Base-by-base conservation (phyloP, 1,140 invertebrate species). In the Pollicipes pollicipes region DNA sequence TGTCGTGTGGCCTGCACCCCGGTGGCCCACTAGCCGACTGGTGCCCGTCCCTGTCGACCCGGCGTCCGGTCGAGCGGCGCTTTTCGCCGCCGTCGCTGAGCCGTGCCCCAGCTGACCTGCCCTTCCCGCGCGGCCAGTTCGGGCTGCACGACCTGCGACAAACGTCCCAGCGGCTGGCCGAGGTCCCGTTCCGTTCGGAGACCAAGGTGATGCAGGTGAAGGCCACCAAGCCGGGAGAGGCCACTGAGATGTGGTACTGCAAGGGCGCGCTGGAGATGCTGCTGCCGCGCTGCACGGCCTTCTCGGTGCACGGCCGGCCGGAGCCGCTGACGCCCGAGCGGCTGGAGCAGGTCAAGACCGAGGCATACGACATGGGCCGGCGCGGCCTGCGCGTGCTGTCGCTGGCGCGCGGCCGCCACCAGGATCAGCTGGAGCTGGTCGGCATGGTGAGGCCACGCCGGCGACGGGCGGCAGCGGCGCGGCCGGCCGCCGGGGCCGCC, bases 201-300 rank as follows among this genome's bases (percentile, higher is more conserved):
- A 93, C 93, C 72, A 99, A 99, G 82, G 93, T 94, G 85, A 99
- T 99, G 97, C 90, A 90, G n/a, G 95, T 99, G 21, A 93, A 91
- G 81, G 63, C 86, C 87, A 0, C 91, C 90, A 79, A 90, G 90
- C 79, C 83, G 83, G 64, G 84, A 88, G 75, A 85, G 45, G 8
- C 45, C 45, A 58, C 45, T 24, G 45, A 58, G 45, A 10, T 58
- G 45, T 66, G 64, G 64, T 66, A 66, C 64, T 66, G 64, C 64
- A 99, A 99, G 82, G 97, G 97, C 30, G 94, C 96, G 6, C 79
- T 97, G 0, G 96, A 99, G 79, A 88, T 88, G 74, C 83, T 99
- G 1, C 79, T 99, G 68, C 87, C 88, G 4, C 87, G 90, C 73
- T 98, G 95, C 81, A 90, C 88, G 10, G 88, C 87, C 73, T 97